Evolutionary conservation across 2,797 vertebrate species (phyloP), one percentile per base, ranked within the genome.

Genomic region (Leptoclinus maculatus): DNA sequence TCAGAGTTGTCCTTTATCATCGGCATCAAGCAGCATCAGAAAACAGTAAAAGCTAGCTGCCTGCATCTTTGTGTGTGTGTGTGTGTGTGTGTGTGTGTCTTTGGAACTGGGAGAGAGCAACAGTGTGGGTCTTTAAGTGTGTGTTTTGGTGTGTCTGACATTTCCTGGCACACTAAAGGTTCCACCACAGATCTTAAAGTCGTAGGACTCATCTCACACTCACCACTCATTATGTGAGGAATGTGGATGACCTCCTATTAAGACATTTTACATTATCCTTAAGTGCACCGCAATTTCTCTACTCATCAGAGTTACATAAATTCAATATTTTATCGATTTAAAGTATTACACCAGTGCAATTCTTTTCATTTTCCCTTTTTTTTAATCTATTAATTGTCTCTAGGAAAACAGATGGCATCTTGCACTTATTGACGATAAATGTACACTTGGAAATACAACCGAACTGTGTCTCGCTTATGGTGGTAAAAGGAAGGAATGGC

Each of bases 131-230:
- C 7, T 67, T 57, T 29, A 25, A 34, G 36, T 66, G 71, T 73
- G 64, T 69, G 36, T 65, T 45, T 60, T 72, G 59, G 39, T 51
- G 66, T 73, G 81, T 58, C 54, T 81, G 79, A 88, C 83, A 88
- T 87, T 87, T 85, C 39, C 68, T 65, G 59, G 64, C 57, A 63
- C 47, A 66, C 45, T 56, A 84, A 78, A 87, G 78, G 58, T 65
- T 77, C 16, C 29, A 29, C 14, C 21, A 32, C 36, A 59, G 23
- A 73, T 78, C 58, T 73, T 69, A 19, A 72, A 67, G 74, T 64
- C 62, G 59, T 7, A 27, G 66, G 66, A 83, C 59, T 79, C 76
- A 78, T 62, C 53, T 54, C 38, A 66, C 57, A 69, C 21, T 11
- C 51, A 11, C 19, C 0, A 2, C 5, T 54, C 6, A 7, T 23